Evolutionary conservation across 2,888 invertebrate species (phyloP), one percentile per base, ranked within the genome.

Genomic region (Microchrysa polita): DNA sequence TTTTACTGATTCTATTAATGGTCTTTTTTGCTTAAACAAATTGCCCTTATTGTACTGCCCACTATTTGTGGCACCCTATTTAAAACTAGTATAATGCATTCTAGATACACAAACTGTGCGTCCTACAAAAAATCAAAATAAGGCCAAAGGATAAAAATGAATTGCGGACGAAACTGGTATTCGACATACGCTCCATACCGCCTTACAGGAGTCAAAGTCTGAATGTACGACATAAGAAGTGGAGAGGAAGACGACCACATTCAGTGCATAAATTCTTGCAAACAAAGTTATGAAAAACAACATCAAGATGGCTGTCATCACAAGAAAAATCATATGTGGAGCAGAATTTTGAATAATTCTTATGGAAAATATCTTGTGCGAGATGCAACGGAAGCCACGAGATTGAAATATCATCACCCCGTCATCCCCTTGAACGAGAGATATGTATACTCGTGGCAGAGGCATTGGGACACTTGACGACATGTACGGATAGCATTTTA

Each of bases 361-460:
- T 59, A 59, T 2, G 27, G 48, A 48, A 48, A 63, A 74, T 74
- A 74, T 74, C 65, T n/a, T n/a, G n/a, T n/a, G 65, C 57, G 65
- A 67, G 71, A 74, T 74, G 74, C 74, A 74, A 67, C 74, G 74
- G 74, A 67, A 67, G 74, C 72, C 59, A 60, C 52, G 53, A 59
- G 72, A 74, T 74, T 74, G 74, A 74, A 74, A 72, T 74, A 72
- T 72, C 74, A 67, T 74, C 74, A 74, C 55, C 40, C 55, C 53
- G 55, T 60, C 52, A 27, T 60, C 48, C 61, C 23, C n/a, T n/a
- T 48, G 61, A 63, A 48, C n/a, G n/a, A n/a, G n/a, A n/a, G n/a
- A n/a, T n/a, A n/a, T n/a, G n/a, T n/a, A 40, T 48, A 23, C 27
- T 23, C 12, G 53, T 57, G 34, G 22, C 61, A 18, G 10, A 61